Evolutionary conservation across 2,113 vertebrate genomes (phyloP).

Genomic region (Bettongia penicillata): DNA sequence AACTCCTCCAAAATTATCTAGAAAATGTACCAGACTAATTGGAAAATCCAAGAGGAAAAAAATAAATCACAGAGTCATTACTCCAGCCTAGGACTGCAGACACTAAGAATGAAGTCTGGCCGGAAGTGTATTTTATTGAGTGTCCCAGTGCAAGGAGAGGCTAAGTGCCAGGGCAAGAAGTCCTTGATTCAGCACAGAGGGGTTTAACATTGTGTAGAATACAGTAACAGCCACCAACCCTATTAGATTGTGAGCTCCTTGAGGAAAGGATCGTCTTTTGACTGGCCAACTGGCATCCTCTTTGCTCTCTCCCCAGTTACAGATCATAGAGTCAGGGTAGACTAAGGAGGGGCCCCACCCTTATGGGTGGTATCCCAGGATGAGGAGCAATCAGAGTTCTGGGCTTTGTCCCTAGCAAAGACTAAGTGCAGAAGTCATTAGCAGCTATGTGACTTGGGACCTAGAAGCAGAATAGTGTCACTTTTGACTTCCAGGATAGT

Average conservation of each 20-base stretch:
- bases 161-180: too few species aligned
- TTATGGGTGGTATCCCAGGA: neutral
- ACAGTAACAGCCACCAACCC: neutral
- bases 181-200: neutral
- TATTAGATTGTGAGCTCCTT: neutral
- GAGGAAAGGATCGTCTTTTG: neutral
- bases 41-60: neutral
- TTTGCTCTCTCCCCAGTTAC: neutral
- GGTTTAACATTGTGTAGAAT: neutral
- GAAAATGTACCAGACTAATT: neutral
- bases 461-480: too few species aligned
- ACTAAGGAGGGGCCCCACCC: neutral
- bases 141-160: neutral
- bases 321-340: neutral
- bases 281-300: neutral
- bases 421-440: too few species aligned
- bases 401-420: neutral
- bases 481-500: too few species aligned
- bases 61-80: neutral
- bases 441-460: too few species aligned
- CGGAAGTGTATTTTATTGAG: neutral
- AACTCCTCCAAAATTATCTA: neutral
- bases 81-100: neutral
- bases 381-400: neutral
- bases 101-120: neutral